phyloP scores from a whole-genome alignment of 2,888 invertebrate genomes.

The Acanthosoma haemorrhoidale region DNA sequence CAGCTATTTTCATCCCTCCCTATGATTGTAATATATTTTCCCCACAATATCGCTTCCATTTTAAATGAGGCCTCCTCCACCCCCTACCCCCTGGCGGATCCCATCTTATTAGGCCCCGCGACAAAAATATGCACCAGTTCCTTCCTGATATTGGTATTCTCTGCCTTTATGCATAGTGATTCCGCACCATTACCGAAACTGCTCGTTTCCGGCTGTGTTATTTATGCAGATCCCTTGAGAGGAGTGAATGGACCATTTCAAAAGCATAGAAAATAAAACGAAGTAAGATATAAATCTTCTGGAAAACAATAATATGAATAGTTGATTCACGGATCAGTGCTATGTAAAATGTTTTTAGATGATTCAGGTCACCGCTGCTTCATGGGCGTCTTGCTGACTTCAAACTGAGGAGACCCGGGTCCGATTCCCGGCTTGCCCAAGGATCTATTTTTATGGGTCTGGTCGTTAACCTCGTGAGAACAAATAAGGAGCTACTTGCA shows the following conservation, averaged over 20 bases:
- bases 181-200: not conserved
- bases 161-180: not conserved
- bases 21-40: not conserved
- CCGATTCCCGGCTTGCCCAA: too few species aligned
- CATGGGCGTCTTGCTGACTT: too few species aligned
- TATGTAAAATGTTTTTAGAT: too few species aligned
- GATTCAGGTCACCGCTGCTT: too few species aligned
- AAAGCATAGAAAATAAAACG: not conserved
- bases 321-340: too few species aligned
- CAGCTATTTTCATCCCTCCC: not conserved
- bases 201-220: not conserved
- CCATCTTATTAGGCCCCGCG: not conserved
- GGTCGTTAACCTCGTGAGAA: too few species aligned
- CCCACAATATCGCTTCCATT: not conserved
- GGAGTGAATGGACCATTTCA: not conserved
- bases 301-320: too few species aligned
- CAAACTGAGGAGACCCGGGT: too few species aligned
- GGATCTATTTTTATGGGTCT: too few species aligned
- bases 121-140: slow-evolving; percentile 9
- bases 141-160: slow-evolving; percentile 1
- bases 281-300: too few species aligned
- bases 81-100: not conserved
- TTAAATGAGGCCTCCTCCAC: not conserved
- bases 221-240: not conserved
- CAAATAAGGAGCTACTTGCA: too few species aligned